Evolutionary conservation across 2,797 vertebrate species (phyloP).

Genomic region (Lophotriccus pileatus): DNA sequence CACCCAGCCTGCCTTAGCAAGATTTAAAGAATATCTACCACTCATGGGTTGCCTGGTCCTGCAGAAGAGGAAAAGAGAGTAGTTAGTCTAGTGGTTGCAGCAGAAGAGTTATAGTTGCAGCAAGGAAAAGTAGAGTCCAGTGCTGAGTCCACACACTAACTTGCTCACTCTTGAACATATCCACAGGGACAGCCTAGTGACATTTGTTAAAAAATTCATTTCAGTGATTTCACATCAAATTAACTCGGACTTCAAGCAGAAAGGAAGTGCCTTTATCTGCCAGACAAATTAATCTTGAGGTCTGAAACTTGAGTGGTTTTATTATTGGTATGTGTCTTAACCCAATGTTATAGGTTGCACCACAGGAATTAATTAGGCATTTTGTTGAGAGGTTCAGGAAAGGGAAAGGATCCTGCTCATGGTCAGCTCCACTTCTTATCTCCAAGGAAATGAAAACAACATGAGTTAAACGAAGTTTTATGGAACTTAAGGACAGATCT

Average conservation of each 20-base stretch:
- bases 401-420: background rate
- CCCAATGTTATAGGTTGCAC: background rate
- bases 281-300: background rate
- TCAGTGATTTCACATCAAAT: background rate
- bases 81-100: background rate
- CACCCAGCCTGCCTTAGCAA: background rate
- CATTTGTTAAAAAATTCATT: background rate
- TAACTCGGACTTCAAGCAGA: background rate
- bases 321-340: background rate
- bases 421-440: background rate
- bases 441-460: background rate
- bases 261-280: background rate
- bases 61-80: background rate
- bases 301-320: conserved; percentile 18
- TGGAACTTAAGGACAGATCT: background rate
- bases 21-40: background rate
- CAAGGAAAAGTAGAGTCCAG: background rate
- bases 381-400: background rate
- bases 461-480: background rate
- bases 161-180: background rate
- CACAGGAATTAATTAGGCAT: background rate
- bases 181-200: background rate
- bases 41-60: background rate
- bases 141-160: background rate
- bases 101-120: background rate